Evolutionary conservation across 2,113 vertebrate genomes (phyloP).

Genomic region (Accipiter cooperii): DNA sequence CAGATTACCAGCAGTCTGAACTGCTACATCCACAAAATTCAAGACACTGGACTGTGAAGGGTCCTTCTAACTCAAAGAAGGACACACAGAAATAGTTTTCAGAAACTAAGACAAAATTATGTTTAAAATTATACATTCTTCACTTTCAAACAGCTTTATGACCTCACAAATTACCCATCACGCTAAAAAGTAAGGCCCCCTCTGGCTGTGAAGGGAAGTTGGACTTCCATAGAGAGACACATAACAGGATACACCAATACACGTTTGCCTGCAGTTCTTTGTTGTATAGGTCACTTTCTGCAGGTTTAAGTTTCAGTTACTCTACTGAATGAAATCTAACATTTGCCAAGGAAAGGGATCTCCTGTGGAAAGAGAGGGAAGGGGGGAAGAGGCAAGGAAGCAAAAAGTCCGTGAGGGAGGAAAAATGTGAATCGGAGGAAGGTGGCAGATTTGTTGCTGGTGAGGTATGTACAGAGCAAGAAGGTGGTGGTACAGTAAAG

Average conservation of each 20-base stretch:
- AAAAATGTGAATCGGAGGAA: not conserved
- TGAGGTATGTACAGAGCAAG: not conserved
- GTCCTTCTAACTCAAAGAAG: not conserved
- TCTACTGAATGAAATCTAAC: not conserved
- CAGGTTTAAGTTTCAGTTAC: not conserved
- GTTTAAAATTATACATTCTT: not conserved
- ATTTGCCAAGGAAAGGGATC: not conserved
- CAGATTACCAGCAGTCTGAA: not conserved
- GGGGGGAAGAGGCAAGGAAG: not conserved
- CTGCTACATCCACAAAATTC: not conserved
- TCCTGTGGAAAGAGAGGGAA: not conserved
- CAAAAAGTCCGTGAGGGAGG: not conserved
- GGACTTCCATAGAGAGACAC: not conserved
- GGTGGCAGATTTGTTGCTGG: not conserved
- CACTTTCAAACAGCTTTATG: not conserved
- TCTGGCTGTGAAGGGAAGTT: not conserved
- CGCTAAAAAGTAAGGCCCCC: rapidly evolving
- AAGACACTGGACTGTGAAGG: not conserved
- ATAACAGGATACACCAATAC: not conserved
- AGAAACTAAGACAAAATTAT: not conserved
- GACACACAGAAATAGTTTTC: not conserved
- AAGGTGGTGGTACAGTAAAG: not conserved
- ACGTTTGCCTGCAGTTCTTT: not conserved
- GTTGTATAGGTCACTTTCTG: not conserved
- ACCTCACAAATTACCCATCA: not conserved